Conservation (phyloP, 1,140 invertebrate species). For the Vanessa tameamea region DNA sequence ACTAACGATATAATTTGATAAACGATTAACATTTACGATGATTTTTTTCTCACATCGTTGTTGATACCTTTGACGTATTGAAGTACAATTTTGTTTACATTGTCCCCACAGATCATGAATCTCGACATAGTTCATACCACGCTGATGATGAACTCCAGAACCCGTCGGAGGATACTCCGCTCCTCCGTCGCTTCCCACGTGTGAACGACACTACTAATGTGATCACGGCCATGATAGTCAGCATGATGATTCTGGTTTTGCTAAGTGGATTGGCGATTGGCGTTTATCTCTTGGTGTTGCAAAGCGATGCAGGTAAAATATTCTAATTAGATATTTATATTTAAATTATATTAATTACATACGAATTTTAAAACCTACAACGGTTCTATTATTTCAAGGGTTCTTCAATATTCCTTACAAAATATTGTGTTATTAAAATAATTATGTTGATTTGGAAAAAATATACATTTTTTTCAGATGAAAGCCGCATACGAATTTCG, state of each 20-base stretch:
- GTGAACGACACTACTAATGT: not conserved
- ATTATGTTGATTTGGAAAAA: no score
- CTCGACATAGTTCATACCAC: not conserved
- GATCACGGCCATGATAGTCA: not conserved
- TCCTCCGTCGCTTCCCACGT: not conserved
- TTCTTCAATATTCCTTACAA: no score
- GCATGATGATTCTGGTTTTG: not conserved
- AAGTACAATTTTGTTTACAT: not conserved
- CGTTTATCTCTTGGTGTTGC: not conserved
- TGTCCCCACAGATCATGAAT: conserved; percentile 1
- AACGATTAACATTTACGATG: no score
- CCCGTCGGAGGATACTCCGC: conserved; percentile 6
- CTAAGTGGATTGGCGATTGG: conserved; percentile 1
- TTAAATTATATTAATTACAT: not conserved
- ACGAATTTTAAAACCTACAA: not conserved
- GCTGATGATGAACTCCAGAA: not conserved
- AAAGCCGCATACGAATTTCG: no score
- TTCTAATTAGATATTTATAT: not conserved
- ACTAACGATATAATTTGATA: no score
- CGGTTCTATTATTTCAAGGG: not conserved
- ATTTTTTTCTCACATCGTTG: no score
- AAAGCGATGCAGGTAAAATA: not conserved
- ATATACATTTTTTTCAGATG: no score
- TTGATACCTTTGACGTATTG: no score
- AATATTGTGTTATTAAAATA: no score